Conservation (phyloP, 2,113 vertebrate genomes). For the Megalops atlanticus region DNA sequence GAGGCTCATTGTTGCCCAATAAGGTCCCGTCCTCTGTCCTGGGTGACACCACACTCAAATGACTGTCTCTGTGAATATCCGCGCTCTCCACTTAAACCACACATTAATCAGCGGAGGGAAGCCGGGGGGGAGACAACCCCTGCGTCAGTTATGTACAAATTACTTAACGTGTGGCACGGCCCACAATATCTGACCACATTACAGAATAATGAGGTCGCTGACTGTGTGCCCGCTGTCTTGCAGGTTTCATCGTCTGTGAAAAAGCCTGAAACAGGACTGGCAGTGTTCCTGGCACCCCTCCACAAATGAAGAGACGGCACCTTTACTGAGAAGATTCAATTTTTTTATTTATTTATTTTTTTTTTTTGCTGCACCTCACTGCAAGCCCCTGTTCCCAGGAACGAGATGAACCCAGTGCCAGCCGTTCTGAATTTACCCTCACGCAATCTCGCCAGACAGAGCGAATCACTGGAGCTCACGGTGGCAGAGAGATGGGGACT, state of each 20-base stretch:
- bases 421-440: background rate
- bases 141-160: background rate
- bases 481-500: background rate
- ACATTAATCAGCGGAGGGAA: constrained; percentile 12
- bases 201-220: background rate
- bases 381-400: background rate
- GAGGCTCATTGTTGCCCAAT: background rate
- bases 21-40: background rate
- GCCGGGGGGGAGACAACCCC: background rate
- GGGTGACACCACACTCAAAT: background rate
- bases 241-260: background rate
- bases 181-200: background rate
- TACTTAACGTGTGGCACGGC: background rate
- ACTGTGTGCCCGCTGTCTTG: background rate
- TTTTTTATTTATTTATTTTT: background rate
- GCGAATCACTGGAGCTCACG: background rate
- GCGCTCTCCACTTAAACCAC: background rate
- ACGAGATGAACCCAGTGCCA: background rate
- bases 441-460: background rate
- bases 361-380: background rate
- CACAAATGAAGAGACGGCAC: background rate
- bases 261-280: background rate
- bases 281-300: background rate
- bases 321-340: background rate
- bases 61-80: background rate